These are phyloP conservation scores for Bucorvus abyssinicus DNA, from an alignment of 2,797 vertebrate species.

Conservation along the genomic window DNA sequence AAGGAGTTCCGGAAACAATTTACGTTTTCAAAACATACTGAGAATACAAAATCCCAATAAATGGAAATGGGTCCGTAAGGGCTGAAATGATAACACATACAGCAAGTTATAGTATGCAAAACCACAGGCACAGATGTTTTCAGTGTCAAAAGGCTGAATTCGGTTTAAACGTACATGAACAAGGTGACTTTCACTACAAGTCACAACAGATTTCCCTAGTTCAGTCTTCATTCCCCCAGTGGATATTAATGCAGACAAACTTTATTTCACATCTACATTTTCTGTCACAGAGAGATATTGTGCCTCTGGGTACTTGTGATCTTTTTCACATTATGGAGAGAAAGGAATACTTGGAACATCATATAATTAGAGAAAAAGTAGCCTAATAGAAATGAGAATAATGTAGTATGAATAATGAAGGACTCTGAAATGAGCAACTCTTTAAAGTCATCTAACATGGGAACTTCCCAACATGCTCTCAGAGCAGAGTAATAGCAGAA, in stretches of 20 bases:
- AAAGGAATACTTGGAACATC: neutral
- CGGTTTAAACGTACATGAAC: neutral
- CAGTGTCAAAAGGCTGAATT: neutral
- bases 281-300: neutral
- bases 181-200: neutral
- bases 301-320: neutral
- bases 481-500: neutral
- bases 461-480: neutral
- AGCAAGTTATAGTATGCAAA: neutral
- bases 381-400: neutral
- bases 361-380: neutral
- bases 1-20: neutral
- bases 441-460: neutral
- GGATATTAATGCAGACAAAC: neutral
- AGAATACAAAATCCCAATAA: neutral
- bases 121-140: neutral
- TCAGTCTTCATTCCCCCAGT: neutral
- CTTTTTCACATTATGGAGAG: neutral
- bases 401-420: neutral
- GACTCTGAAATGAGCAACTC: neutral
- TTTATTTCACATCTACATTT: neutral
- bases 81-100: neutral
- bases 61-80: neutral
- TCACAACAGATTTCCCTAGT: neutral
- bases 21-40: neutral